A percentile compares a stretch with the other conserved stretches of the same genome.
Evolutionary conservation across 2,888 invertebrate species (phyloP).

Genomic region (Oligia strigilis): DNA sequence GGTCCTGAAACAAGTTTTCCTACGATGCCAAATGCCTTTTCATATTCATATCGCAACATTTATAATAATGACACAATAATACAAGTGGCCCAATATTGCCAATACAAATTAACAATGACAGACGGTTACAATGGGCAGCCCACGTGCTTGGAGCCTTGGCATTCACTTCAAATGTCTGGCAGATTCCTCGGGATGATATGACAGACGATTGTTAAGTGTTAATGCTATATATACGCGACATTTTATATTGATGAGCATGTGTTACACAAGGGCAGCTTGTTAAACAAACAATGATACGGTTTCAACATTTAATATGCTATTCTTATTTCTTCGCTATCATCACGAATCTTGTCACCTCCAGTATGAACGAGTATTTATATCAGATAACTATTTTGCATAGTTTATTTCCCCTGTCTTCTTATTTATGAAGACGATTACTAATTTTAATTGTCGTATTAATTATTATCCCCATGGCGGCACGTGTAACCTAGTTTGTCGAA

Average conservation of each 20-base stretch:
- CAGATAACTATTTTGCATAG: slow-evolving; percentile 17
- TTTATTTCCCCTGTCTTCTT: slow-evolving; percentile 11
- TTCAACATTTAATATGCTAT: slow-evolving; percentile 28
- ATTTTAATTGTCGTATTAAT: slow-evolving; percentile 36
- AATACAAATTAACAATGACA: slow-evolving; percentile 84
- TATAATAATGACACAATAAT: slow-evolving; percentile 75
- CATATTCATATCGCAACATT: slow-evolving; percentile 67
- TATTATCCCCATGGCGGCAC: slow-evolving; percentile 1
- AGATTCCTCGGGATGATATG: slow-evolving; percentile 86
- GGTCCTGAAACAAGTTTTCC: slow-evolving; percentile 65
- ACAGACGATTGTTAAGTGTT: slow-evolving; percentile 80
- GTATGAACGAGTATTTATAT: slow-evolving; percentile 14
- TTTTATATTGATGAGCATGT: slow-evolving; percentile 76
- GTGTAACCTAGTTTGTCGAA: slow-evolving; percentile 26
- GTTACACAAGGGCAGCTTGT: slow-evolving; percentile 54
- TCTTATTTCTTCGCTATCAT: background rate
- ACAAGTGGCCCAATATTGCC: slow-evolving; percentile 76
- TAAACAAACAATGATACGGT: slow-evolving; percentile 28
- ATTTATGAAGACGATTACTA: slow-evolving; percentile 41
- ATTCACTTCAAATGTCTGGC: slow-evolving; percentile 84
- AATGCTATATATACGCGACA: slow-evolving; percentile 76
- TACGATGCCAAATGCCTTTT: slow-evolving; percentile 57
- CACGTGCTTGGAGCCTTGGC: slow-evolving; percentile 85
- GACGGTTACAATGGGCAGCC: slow-evolving; percentile 82
- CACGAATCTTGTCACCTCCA: background rate